Base-by-base conservation (phyloP, 2,113 vertebrate species). In the Gymnocephalus cernua region DNA sequence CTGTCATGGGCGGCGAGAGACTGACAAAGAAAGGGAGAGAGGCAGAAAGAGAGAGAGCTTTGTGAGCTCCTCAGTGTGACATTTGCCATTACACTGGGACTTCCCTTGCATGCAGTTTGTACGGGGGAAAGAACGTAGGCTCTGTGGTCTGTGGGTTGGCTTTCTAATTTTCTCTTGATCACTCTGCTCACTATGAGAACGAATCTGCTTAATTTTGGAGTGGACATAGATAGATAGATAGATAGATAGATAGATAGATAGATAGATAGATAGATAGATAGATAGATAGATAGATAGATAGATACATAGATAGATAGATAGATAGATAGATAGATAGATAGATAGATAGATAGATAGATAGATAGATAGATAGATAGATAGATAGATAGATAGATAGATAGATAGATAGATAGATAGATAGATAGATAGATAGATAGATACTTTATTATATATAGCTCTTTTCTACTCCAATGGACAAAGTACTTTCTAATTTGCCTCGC, bases 51-150 rank as follows among this genome's bases (percentile, higher is more conserved):
- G 27, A 72, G 0, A 74, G 54, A 45, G 64, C 53, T 69, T 61
- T 78, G 59, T 27, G 12, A 54, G 35, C n/a, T 64, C 6, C 53
- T 56, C 27, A 3, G 67, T 77, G 58, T 1, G 1, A 80, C 79
- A 74, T 80, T 72, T 73, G 67, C 74, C 1, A 4, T 68, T 77
- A 56, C 25, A 61, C 41, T 69, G 73, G 77, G 69, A 72, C 74
- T 81, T 71, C 45, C 9, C 50, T 50, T 4, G 12, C 63, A 68
- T 79, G 29, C 35, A 35, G 21, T 23, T 67, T 72, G 64, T 44
- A 44, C 8, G 48, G 63, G 25, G 57, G 11, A 63, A 68, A 66
- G 13, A 51, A 59, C 4, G 3, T 41, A 29, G 53, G 29, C 21
- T 32, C n/a, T 63, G 57, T 15, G 2, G 48, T 38, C 27, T 48